Evolutionary conservation across 2,113 vertebrate genomes (phyloP).

Genomic region (Nannospalax galili): DNA sequence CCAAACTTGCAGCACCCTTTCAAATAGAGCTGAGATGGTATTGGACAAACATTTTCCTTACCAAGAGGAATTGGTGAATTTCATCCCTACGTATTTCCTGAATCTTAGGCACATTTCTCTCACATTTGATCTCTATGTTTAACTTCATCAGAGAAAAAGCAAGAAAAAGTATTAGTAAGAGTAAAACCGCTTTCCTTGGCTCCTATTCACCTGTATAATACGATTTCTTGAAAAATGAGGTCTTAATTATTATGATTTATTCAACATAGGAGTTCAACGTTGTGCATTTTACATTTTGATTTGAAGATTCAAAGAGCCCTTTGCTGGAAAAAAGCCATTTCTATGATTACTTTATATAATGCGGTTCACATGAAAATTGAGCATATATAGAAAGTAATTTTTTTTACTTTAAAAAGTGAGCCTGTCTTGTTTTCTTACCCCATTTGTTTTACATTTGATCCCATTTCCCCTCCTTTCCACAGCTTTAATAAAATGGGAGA

Average conservation of each 20-base stretch:
- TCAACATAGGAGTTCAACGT: constrained; percentile 24
- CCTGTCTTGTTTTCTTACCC: constrained; percentile 54
- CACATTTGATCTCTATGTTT: rapidly evolving
- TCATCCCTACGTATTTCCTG: not conserved
- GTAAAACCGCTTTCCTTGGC: constrained; percentile 31
- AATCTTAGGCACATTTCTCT: not conserved
- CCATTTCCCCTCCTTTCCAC: constrained; percentile 65
- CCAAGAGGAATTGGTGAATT: not conserved
- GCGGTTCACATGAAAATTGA: constrained; percentile 65
- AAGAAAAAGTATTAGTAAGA: constrained; percentile 57
- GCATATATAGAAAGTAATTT: constrained; percentile 59
- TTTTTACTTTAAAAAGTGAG: constrained; percentile 70
- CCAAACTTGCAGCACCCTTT: not conserved
- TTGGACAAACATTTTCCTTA: not conserved
- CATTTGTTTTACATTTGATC: constrained; percentile 70
- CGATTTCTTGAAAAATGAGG: constrained; percentile 59
- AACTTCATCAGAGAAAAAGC: not conserved
- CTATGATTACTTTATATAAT: constrained; percentile 79
- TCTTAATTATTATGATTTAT: constrained; percentile 77
- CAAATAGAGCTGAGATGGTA: not conserved
- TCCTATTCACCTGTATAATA: constrained; percentile 9
- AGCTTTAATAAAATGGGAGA: constrained; percentile 76
- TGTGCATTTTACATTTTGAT: constrained; percentile 70
- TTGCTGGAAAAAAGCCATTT: constrained; percentile 64
- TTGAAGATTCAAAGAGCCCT: constrained; percentile 70